Conservation (phyloP, 1,140 invertebrate species). For the Rhagoletis pomonella region DNA sequence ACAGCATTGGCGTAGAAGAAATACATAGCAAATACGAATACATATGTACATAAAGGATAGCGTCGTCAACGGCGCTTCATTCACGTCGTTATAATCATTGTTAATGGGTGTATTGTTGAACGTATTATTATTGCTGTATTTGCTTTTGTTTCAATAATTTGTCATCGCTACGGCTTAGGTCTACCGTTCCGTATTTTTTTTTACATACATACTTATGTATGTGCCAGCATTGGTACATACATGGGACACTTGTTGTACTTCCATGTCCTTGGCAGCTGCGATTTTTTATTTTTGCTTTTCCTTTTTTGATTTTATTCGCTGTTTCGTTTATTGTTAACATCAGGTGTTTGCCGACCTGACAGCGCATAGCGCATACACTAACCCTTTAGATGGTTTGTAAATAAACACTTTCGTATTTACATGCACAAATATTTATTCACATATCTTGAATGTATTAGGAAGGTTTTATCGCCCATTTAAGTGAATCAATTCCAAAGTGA, state of each 20-base stretch:
- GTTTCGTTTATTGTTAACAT: neutral
- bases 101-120: neutral
- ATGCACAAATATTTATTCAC: neutral
- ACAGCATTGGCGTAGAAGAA: neutral
- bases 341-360: neutral
- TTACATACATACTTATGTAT: neutral
- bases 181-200: constrained; percentile 5
- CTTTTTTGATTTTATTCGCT: neutral
- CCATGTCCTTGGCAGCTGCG: neutral
- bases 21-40: neutral
- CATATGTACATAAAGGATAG: neutral
- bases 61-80: constrained; percentile 16
- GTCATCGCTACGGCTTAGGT: neutral
- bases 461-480: too few relatives aligned
- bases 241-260: constrained; percentile 40
- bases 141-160: constrained; percentile 41
- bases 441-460: too few relatives aligned
- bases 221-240: neutral
- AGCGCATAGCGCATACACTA: neutral
- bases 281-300: neutral
- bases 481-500: too few relatives aligned
- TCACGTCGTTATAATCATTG: constrained; percentile 23
- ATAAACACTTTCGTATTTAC: neutral
- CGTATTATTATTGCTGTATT: neutral
- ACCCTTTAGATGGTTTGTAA: neutral